Conservation (phyloP, 1,140 invertebrate genomes). For the Neomicropteryx cornuta region DNA sequence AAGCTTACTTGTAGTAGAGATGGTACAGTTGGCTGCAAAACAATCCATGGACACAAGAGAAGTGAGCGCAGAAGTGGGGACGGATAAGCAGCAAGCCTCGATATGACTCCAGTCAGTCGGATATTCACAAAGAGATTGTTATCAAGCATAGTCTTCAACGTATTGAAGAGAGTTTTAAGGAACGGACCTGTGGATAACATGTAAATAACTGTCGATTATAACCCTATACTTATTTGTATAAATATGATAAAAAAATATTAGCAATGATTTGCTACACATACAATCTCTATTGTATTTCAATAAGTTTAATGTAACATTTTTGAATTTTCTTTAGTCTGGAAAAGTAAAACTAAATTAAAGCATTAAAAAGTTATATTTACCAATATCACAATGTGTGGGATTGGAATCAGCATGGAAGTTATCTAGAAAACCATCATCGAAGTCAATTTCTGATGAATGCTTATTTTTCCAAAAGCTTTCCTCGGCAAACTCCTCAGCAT, state of each 20-base stretch:
- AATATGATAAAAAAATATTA: not conserved
- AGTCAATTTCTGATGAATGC: no score
- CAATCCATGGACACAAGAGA: conserved; percentile 74
- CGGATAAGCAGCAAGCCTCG: conserved; percentile 76
- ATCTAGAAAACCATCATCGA: no score
- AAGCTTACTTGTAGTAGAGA: conserved; percentile 73
- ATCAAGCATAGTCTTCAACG: conserved; percentile 73
- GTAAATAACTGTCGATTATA: conserved; percentile 4
- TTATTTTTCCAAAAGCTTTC: conserved; percentile 32
- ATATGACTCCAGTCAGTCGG: conserved; percentile 77
- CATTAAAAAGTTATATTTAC: no score
- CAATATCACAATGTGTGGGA: no score
- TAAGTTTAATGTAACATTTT: no score
- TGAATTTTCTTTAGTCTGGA: no score
- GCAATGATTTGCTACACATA: not conserved
- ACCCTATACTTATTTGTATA: not conserved
- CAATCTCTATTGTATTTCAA: no score
- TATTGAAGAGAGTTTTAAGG: conserved; percentile 67
- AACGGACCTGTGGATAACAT: conserved; percentile 59
- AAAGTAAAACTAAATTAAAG: no score
- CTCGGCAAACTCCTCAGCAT: conserved; percentile 24
- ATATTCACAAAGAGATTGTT: conserved; percentile 83
- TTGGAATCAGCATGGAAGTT: no score
- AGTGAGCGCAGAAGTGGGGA: conserved; percentile 80
- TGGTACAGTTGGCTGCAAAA: conserved; percentile 81